Evolutionary conservation across 1,140 invertebrate genomes (phyloP).

Genomic region (Zelostemma sp.): DNA sequence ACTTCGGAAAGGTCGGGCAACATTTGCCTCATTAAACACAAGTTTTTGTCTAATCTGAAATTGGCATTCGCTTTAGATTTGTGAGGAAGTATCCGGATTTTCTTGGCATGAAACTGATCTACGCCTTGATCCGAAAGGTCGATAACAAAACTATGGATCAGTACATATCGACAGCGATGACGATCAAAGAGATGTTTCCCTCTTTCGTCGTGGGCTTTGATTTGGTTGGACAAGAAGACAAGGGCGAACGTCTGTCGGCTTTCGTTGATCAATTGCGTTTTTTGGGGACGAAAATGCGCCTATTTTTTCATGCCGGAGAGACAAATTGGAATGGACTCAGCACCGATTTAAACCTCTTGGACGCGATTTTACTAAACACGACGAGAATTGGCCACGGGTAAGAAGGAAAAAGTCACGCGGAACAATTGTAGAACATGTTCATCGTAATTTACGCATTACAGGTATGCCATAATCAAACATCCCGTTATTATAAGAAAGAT

Average conservation of each 20-base stretch:
- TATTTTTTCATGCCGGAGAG: too few relatives aligned
- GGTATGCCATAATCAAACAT: conserved; percentile 83
- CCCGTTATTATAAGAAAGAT: conserved; percentile 76
- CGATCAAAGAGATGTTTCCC: conserved; percentile 68
- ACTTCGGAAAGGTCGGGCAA: conserved; percentile 62
- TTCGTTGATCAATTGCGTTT: too few relatives aligned
- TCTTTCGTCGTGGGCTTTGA: conserved; percentile 76
- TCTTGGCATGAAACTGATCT: conserved; percentile 79
- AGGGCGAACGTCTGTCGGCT: conserved; percentile 67
- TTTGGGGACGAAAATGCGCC: too few relatives aligned
- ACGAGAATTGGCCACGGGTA: too few relatives aligned
- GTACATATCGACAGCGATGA: conserved; percentile 66
- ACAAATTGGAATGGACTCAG: too few relatives aligned
- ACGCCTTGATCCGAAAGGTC: conserved; percentile 73
- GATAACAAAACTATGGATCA: conserved; percentile 54
- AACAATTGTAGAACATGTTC: conserved; percentile 61
- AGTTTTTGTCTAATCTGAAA: too few relatives aligned
- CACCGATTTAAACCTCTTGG: too few relatives aligned
- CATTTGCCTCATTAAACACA: not conserved
- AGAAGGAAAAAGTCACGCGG: conserved; percentile 66
- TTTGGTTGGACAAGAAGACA: conserved; percentile 75
- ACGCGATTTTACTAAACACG: too few relatives aligned
- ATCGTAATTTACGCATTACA: too few relatives aligned
- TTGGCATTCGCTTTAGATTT: too few relatives aligned
- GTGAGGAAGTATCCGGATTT: conserved; percentile 75